Conservation (phyloP, 2,797 vertebrate species). For the Coregonus sp. region DNA sequence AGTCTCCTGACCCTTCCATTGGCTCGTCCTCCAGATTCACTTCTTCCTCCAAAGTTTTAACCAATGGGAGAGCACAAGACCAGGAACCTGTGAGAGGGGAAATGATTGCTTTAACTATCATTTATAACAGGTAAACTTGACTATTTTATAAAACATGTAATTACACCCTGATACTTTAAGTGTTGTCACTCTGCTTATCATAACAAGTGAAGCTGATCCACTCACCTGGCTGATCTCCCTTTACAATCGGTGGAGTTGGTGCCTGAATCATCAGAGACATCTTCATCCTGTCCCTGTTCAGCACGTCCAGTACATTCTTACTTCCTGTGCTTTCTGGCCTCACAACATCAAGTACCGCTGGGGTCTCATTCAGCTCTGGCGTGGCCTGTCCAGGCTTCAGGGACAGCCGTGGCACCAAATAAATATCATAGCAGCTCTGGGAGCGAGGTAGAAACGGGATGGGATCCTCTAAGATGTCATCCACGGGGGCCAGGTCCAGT, state of each 20-base stretch:
- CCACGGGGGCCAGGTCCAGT: background rate
- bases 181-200: background rate
- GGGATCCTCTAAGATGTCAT: slow-evolving; percentile 4
- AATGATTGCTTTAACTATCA: background rate
- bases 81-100: background rate
- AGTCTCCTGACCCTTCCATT: background rate
- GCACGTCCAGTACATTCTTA: background rate
- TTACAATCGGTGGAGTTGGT: background rate
- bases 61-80: background rate
- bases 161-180: background rate
- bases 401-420: background rate
- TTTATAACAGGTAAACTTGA: background rate
- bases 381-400: background rate
- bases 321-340: background rate
- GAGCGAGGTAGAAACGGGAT: slow-evolving; percentile 4
- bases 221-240: background rate
- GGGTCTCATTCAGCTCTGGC: background rate
- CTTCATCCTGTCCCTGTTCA: background rate
- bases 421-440: slow-evolving; percentile 5
- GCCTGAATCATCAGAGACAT: background rate
- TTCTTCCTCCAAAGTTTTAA: background rate
- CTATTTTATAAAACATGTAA: background rate
- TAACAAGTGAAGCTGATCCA: background rate
- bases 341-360: background rate
- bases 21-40: background rate